Conservation (phyloP, 2,797 vertebrate genomes). For the Heterohyrax brucei region DNA sequence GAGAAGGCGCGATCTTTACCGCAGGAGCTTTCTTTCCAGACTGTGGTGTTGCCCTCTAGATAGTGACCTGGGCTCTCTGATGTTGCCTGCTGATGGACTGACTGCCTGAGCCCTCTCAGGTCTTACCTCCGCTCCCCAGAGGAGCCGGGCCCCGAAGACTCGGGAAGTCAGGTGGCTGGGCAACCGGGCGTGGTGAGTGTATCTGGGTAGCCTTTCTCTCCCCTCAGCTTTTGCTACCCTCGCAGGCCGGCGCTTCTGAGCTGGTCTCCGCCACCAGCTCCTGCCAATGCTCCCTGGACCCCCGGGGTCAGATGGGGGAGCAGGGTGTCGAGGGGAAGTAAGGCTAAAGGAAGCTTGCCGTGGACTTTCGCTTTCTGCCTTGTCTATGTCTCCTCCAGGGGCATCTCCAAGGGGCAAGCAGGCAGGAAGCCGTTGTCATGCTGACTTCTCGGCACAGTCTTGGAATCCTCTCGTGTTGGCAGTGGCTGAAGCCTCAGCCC, state of each 20-base stretch:
- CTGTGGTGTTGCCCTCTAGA: not conserved
- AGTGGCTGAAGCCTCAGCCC: not conserved
- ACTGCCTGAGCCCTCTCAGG: not conserved
- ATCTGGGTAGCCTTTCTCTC: not conserved
- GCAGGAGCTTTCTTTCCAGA: not conserved
- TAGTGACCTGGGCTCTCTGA: not conserved
- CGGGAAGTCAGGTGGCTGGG: too few species aligned
- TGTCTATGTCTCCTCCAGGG: not conserved
- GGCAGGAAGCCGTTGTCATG: not conserved
- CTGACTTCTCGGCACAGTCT: not conserved
- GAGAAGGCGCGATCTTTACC: not conserved
- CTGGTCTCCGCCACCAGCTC: not conserved
- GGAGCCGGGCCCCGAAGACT: not conserved
- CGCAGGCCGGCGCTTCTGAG: not conserved
- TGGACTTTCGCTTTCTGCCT: not conserved
- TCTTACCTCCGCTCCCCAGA: not conserved
- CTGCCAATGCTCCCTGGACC: not conserved
- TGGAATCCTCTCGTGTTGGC: not conserved
- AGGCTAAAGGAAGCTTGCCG: fast-evolving
- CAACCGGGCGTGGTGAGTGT: too few species aligned
- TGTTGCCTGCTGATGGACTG: not conserved
- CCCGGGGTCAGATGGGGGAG: not conserved
- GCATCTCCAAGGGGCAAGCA: not conserved
- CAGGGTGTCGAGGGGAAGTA: not conserved
- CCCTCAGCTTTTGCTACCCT: not conserved